Evolutionary conservation across 2,888 invertebrate species (phyloP).

Genomic region (Campoplex capitator): DNA sequence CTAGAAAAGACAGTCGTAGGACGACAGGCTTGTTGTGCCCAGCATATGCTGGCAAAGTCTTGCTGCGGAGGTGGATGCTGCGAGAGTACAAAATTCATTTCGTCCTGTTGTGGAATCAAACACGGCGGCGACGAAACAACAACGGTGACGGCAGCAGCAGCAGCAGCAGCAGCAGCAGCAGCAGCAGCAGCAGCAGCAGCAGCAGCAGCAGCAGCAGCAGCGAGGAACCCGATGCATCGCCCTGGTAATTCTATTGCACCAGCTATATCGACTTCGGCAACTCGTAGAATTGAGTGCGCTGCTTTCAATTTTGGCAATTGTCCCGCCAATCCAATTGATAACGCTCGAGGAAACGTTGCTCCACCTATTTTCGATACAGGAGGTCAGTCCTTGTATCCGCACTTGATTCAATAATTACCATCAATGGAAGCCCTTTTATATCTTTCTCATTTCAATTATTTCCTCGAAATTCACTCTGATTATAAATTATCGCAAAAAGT

Average conservation of each 20-base stretch:
- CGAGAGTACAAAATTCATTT: slow-evolving; percentile 42
- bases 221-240: slow-evolving; percentile 31
- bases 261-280: slow-evolving; percentile 7
- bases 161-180: too few species aligned
- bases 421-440: background rate
- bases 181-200: too few species aligned
- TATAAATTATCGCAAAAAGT: background rate
- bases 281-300: slow-evolving; percentile 21
- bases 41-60: slow-evolving; percentile 61
- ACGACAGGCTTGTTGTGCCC: slow-evolving; percentile 57
- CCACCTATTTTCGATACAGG: slow-evolving; percentile 17
- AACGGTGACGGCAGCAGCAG: background rate
- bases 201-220: too few species aligned
- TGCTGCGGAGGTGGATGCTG: slow-evolving; percentile 75
- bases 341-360: slow-evolving; percentile 3
- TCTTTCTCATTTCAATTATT: background rate
- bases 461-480: background rate
- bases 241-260: slow-evolving; percentile 21
- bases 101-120: slow-evolving; percentile 43
- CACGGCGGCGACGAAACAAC: slow-evolving; percentile 20
- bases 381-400: slow-evolving; percentile 23
- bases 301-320: slow-evolving; percentile 38
- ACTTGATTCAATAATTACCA: background rate
- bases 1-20: slow-evolving; percentile 5
- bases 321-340: slow-evolving; percentile 18